Evolutionary conservation across 2,888 invertebrate genomes (phyloP).

Genomic region (Drosophila prostipennis): DNA sequence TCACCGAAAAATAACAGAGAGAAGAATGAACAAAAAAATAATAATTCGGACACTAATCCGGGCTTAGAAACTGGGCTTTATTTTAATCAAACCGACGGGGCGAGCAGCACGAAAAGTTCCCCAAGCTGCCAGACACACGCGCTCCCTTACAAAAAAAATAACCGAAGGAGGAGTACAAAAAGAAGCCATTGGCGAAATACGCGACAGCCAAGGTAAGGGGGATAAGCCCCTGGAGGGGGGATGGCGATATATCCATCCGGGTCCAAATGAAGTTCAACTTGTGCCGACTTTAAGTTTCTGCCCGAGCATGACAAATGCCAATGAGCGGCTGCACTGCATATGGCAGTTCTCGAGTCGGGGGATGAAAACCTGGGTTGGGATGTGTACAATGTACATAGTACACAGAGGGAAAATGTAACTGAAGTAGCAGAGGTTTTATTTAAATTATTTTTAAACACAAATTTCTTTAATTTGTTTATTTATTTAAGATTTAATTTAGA

Average conservation of each 20-base stretch:
- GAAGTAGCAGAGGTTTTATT: neutral
- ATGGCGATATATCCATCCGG: neutral
- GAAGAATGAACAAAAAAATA: slow-evolving; percentile 39
- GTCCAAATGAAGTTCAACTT: slow-evolving; percentile 53
- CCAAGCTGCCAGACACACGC: slow-evolving; percentile 17
- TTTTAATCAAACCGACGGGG: slow-evolving; percentile 72
- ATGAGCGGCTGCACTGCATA: slow-evolving; percentile 41
- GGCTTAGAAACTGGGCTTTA: slow-evolving; percentile 79
- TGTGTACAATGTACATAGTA: too few species aligned
- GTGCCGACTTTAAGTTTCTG: slow-evolving; percentile 45
- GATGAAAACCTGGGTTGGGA: neutral
- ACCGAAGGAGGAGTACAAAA: slow-evolving; percentile 13
- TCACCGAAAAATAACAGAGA: slow-evolving; percentile 20
- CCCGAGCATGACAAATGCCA: slow-evolving; percentile 47
- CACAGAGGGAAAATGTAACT: neutral
- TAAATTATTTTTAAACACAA: neutral
- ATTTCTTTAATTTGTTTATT: too few species aligned
- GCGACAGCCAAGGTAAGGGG: slow-evolving; percentile 52
- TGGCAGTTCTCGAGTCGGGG: slow-evolving; percentile 28
- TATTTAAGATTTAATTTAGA: too few species aligned
- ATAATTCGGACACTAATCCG: slow-evolving; percentile 76
- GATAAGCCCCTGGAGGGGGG: slow-evolving; percentile 12
- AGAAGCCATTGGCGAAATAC: slow-evolving; percentile 63
- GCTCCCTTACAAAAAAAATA: neutral
- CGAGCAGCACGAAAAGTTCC: slow-evolving; percentile 34